Percentiles rank a stretch among this genome's conserved stretches.
phyloP scores from a whole-genome alignment of 2,888 invertebrate species.

The Muschampia plurimacula region DNA sequence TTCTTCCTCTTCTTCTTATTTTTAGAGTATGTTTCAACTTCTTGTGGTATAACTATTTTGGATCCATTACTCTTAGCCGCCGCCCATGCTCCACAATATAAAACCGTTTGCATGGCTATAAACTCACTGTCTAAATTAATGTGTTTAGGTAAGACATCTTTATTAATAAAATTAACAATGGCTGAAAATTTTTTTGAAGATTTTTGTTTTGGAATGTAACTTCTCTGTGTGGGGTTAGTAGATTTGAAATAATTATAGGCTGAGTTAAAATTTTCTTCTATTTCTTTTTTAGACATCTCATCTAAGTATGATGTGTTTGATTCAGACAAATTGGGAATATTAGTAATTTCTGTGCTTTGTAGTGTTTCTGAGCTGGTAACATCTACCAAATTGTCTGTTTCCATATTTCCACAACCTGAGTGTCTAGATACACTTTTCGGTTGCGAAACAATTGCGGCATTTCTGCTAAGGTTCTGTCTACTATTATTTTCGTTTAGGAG shows the following conservation, averaged over 20 bases:
- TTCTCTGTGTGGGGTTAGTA: slow-evolving; percentile 2
- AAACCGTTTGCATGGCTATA: not conserved
- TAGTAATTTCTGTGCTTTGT: not conserved
- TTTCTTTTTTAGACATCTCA: not conserved
- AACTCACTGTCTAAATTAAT: not conserved
- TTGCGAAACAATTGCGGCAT: too few relatives aligned
- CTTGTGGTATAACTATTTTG: slow-evolving; percentile 1
- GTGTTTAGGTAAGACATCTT: not conserved
- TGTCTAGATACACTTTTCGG: not conserved
- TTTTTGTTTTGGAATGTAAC: slow-evolving; percentile 20
- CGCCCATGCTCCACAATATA: slow-evolving; percentile 2
- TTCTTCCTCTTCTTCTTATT: not conserved
- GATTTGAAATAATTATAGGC: slow-evolving; percentile 8
- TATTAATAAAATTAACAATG: not conserved
- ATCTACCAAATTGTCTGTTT: not conserved
- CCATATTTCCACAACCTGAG: not conserved
- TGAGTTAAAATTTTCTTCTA: slow-evolving; percentile 5
- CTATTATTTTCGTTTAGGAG: not conserved
- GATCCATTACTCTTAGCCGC: slow-evolving; percentile 1
- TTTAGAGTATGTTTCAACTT: not conserved
- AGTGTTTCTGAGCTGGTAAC: not conserved
- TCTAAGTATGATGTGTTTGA: not conserved
- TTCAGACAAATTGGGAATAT: not conserved
- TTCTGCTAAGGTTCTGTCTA: not conserved
- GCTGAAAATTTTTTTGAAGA: not conserved